Percentiles rank a stretch among this genome's conserved stretches.
phyloP scores from a whole-genome alignment of 2,888 invertebrate species.

The Dryobotodes eremita region DNA sequence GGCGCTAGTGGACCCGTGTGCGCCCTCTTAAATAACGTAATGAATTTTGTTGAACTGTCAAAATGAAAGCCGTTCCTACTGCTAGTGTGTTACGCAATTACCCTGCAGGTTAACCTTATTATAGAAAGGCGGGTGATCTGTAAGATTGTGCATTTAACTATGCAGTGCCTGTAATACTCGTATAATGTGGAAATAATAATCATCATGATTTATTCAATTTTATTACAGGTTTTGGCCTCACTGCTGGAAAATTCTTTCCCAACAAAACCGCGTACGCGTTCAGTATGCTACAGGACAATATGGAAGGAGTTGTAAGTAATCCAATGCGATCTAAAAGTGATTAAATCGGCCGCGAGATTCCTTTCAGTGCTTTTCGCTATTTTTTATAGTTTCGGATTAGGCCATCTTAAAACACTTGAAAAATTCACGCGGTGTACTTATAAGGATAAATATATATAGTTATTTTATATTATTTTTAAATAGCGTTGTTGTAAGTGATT shows the following conservation, averaged over 20 bases:
- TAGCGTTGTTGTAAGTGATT: too few relatives aligned
- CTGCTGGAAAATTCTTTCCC: slow-evolving; percentile 61
- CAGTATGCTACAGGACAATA: slow-evolving; percentile 35
- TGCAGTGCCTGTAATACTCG: neutral
- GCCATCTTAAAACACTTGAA: neutral
- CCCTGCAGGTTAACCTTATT: too few relatives aligned
- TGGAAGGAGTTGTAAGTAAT: slow-evolving; percentile 60
- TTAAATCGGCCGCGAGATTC: neutral
- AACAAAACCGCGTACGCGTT: slow-evolving; percentile 46
- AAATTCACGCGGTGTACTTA: too few relatives aligned
- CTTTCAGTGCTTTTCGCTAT: neutral
- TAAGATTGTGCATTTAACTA: neutral
- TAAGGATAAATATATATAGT: too few relatives aligned
- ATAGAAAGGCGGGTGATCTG: too few relatives aligned
- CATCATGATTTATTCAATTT: neutral
- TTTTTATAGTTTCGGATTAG: neutral
- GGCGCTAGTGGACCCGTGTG: too few relatives aligned
- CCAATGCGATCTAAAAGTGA: neutral
- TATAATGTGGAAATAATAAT: neutral
- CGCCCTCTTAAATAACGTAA: too few relatives aligned
- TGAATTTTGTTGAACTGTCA: too few relatives aligned
- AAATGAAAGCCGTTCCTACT: too few relatives aligned
- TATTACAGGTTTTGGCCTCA: slow-evolving; percentile 56
- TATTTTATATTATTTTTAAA: too few relatives aligned
- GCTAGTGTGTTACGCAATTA: too few relatives aligned